Base-by-base conservation (phyloP, 2,888 invertebrate species). In the Cephus spinipes region DNA sequence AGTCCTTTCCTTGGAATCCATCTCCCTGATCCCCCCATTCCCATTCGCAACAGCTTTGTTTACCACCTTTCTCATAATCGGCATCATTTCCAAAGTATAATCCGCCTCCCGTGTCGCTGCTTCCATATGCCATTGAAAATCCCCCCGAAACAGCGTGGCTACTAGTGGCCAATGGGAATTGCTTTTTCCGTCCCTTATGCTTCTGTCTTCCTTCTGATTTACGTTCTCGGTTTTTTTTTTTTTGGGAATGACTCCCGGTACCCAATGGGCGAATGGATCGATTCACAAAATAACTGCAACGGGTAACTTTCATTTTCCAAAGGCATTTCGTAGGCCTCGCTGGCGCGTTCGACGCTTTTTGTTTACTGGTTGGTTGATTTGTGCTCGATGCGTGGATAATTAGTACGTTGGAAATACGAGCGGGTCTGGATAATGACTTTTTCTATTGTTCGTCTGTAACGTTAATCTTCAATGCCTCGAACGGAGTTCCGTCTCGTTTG, bases 231-330 rank as follows among this genome's bases (percentile, higher is more conserved):
- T 35, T 36, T 75, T 69, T 78, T 32, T 33, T 85, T 84, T 84
- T 83, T 82, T 77, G 78, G 80, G 83, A 86, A 85, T 85, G 85
- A 86, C 82, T 83, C 85, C 79, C 80, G 76, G 80, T 77, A 82
- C 80, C 82, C 83, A 83, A 82, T 81, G 79, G 81, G 74, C 76
- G 79, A 75, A 79, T 75, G 77, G 80, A 83, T 86, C 81, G 85
- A 85, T 84, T 82, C 81, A 36, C 73, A 73, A 74, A 71, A 32
- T 77, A 68, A 33, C 73, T 73, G 11, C 30, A 9, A 32, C 11
- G 71, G 31, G 30, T n/a, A 15, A 32, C 0, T 30, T 30, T 32
- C 11, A 30, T 32, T 15, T 71, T 32, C 71, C 11, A 30, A 32
- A 30, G 9, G 32, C 23, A 71, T 71, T 71, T 30, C 30, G 71